These are phyloP conservation scores for Chymomyza amoena DNA, from an alignment of 2,888 invertebrate genomes.

Conservation along the genomic window DNA sequence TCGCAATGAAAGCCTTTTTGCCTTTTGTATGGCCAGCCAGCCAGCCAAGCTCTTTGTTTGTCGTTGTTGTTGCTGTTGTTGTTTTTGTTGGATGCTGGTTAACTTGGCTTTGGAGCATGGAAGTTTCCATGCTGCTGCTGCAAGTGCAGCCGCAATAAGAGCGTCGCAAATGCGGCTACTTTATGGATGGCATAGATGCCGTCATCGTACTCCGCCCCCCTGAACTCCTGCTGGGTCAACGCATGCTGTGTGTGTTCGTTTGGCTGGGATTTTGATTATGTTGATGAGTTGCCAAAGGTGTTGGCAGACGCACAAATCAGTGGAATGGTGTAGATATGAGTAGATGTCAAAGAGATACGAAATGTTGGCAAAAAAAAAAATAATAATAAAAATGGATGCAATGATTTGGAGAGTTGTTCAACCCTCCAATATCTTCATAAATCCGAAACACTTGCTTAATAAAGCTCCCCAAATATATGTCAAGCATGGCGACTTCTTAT, in stretches of 20 bases:
- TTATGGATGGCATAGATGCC: background rate
- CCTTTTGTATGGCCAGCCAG: background rate
- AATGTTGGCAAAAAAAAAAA: background rate
- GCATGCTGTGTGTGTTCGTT: background rate
- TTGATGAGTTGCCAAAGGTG: background rate
- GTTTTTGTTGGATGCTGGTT: conserved; percentile 23
- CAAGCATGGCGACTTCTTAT: conserved; percentile 50
- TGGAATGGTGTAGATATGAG: background rate
- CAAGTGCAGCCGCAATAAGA: conserved; percentile 20
- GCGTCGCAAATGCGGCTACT: conserved; percentile 45
- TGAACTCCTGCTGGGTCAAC: background rate
- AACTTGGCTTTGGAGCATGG: background rate
- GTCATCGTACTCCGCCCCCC: background rate
- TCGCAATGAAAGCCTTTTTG: background rate
- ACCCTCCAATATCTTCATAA: background rate
- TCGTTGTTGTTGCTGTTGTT: conserved; percentile 3
- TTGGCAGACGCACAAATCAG: background rate
- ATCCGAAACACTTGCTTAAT: background rate
- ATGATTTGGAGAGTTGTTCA: background rate
- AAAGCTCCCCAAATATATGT: background rate
- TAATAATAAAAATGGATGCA: background rate
- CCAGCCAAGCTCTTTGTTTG: background rate
- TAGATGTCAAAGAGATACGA: background rate
- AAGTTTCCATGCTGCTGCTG: conserved; percentile 8
- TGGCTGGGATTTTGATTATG: background rate